Percentiles rank a stretch among this genome's conserved stretches.
Evolutionary conservation across 23 tunicate species (phyloP).

Genomic region (Halocynthia aurantium): DNA sequence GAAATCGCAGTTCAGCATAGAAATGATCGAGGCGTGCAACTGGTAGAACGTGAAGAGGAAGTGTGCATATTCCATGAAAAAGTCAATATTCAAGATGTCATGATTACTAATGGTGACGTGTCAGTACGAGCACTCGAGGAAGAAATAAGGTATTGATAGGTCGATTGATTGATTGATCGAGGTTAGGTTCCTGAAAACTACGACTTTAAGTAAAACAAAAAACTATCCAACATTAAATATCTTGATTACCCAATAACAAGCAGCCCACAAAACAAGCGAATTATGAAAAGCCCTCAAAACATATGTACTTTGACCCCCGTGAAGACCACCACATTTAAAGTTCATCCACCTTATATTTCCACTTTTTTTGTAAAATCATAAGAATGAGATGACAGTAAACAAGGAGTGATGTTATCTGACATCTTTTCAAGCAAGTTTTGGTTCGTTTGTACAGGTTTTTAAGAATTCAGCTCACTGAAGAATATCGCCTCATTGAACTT

Average conservation of each 20-base stretch:
- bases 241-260: too few relatives aligned
- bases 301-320: neutral
- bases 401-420: neutral
- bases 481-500: conserved; percentile 68
- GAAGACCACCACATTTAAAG: neutral
- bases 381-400: too few relatives aligned
- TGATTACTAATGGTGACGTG: conserved; percentile 90
- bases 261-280: too few relatives aligned
- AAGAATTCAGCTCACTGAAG: conserved; percentile 60
- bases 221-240: neutral
- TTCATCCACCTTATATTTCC: neutral
- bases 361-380: neutral
- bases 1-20: conserved; percentile 91
- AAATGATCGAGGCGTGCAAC: conserved; percentile 96
- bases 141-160: conserved; percentile 57
- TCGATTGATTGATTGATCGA: too few relatives aligned
- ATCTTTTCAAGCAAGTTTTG: neutral
- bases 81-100: conserved; percentile 87
- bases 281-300: too few relatives aligned
- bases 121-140: conserved; percentile 73
- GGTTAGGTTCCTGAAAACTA: neutral
- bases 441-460: conserved; percentile 39
- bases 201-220: too few relatives aligned
- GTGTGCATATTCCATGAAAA: conserved; percentile 96
- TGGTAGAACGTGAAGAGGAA: conserved; percentile 96